phyloP scores from a whole-genome alignment of 1,140 invertebrate genomes.

The Phenacoccus solenopsis region DNA sequence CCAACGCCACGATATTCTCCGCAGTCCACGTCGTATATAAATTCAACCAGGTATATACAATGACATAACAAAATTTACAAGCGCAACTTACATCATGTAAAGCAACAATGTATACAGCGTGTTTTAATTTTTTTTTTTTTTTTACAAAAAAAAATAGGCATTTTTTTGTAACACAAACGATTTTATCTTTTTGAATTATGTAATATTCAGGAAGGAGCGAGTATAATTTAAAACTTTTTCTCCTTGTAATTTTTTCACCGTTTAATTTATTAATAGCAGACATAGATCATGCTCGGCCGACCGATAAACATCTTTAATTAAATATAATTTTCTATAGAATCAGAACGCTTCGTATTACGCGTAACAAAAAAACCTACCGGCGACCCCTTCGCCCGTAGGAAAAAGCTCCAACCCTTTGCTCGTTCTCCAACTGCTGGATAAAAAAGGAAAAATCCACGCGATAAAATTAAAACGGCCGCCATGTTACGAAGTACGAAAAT shows the following conservation, averaged over 20 bases:
- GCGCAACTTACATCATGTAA: background rate
- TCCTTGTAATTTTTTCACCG: background rate
- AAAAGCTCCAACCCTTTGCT: too few species aligned
- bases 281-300: background rate
- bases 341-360: background rate
- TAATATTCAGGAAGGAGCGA: background rate
- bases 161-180: background rate
- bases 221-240: background rate
- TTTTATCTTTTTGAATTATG: background rate
- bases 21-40: background rate
- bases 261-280: background rate
- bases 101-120: background rate
- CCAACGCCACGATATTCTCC: background rate
- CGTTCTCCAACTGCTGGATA: too few species aligned
- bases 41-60: background rate
- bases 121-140: too few species aligned
- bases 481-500: too few species aligned
- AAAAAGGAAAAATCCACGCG: too few species aligned
- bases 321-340: background rate
- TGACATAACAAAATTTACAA: background rate
- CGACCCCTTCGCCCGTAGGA: too few species aligned
- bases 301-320: background rate
- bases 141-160: background rate
- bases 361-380: too few species aligned
- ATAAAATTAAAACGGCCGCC: too few species aligned